Percentiles rank a stretch among this genome's conserved stretches.
Conservation (phyloP, 2,113 vertebrate species). For the Piprites chloris region DNA sequence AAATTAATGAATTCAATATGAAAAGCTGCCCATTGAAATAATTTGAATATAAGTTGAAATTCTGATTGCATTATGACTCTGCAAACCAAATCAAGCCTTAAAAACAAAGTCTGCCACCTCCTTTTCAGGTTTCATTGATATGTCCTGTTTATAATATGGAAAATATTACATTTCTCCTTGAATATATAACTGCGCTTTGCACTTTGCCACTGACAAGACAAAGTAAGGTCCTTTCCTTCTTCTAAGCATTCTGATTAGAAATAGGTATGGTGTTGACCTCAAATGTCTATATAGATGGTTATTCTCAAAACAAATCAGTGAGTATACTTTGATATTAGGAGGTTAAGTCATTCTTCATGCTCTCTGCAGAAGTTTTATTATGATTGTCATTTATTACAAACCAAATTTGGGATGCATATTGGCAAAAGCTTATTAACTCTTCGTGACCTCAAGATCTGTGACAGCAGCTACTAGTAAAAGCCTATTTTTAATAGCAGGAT, state of each 20-base stretch:
- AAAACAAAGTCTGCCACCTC: background rate
- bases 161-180: background rate
- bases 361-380: background rate
- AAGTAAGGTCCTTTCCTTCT: background rate
- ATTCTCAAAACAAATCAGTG: background rate
- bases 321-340: background rate
- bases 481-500: background rate
- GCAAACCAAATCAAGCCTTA: background rate
- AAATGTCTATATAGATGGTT: background rate
- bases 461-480: background rate
- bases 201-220: background rate
- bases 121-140: background rate
- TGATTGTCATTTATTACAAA: background rate
- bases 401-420: background rate
- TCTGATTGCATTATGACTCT: background rate
- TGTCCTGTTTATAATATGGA: background rate
- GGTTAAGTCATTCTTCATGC: background rate
- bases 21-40: accelerated
- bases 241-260: background rate
- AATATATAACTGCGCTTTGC: background rate
- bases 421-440: background rate
- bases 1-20: background rate
- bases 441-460: background rate
- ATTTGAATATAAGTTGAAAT: background rate
- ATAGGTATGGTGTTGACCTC: background rate